Conservation (phyloP, 2,888 invertebrate genomes). For the Hyles lineata region DNA sequence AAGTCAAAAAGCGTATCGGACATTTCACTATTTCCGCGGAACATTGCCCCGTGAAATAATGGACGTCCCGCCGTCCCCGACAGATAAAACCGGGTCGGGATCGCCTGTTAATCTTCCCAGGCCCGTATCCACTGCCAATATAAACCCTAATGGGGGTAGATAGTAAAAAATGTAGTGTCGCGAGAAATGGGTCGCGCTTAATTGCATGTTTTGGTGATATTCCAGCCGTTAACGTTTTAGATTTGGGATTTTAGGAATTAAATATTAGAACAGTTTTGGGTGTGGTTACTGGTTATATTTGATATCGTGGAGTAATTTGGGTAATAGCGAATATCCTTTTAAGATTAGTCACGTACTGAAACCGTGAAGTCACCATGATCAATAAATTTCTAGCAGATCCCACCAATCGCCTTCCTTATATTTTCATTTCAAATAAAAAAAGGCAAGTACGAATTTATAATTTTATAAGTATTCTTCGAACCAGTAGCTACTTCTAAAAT, state of each 20-base stretch:
- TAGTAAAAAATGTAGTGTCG: constrained; percentile 32
- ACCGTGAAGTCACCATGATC: too few species aligned
- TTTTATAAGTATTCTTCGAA: too few species aligned
- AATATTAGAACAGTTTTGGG: not conserved
- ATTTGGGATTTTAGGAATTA: not conserved
- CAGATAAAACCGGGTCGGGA: constrained; percentile 40
- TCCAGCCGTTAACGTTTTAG: constrained; percentile 1
- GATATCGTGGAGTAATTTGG: too few species aligned
- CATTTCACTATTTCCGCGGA: constrained; percentile 15
- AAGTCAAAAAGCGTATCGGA: constrained; percentile 4
- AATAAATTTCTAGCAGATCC: too few species aligned
- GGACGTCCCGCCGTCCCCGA: constrained; percentile 16
- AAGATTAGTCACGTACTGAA: too few species aligned
- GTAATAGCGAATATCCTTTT: too few species aligned
- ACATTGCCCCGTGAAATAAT: constrained; percentile 8
- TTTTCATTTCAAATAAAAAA: too few species aligned
- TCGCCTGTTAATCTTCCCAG: constrained; percentile 41
- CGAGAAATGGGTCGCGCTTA: constrained; percentile 24
- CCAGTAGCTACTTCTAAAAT: too few species aligned
- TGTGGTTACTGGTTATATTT: not conserved
- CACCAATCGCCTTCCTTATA: too few species aligned
- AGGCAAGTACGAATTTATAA: too few species aligned
- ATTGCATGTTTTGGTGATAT: constrained; percentile 28
- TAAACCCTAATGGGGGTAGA: constrained; percentile 31
- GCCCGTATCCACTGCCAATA: constrained; percentile 34